Percentiles rank a stretch among this genome's conserved stretches.
phyloP scores from a whole-genome alignment of 2,113 vertebrate species.

The Thalassarche chlororhynchos region DNA sequence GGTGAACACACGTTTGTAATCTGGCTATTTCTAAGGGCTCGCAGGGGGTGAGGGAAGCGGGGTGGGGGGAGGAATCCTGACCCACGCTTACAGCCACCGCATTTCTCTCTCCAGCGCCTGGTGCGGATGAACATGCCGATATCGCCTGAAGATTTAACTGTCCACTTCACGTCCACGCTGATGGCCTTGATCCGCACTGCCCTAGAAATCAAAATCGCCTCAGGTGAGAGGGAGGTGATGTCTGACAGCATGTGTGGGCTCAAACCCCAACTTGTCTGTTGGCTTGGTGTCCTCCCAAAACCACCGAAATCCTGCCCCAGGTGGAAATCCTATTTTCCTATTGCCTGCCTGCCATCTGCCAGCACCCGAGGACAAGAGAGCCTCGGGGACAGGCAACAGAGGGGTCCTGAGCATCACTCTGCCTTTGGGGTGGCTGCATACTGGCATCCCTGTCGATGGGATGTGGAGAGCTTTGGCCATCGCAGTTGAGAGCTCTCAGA shows the following conservation, averaged over 20 bases:
- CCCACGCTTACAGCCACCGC: background rate
- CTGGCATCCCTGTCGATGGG: background rate
- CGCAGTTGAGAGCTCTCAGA: accelerated
- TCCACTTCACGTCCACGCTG: slow-evolving; percentile 93
- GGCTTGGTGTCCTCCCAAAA: background rate
- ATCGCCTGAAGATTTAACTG: slow-evolving; percentile 85
- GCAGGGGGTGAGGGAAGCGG: background rate
- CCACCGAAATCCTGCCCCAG: background rate
- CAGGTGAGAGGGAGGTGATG: slow-evolving; percentile 76
- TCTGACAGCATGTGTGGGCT: accelerated
- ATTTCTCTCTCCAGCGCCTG: slow-evolving; percentile 80
- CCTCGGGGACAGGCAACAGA: background rate
- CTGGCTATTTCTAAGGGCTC: background rate
- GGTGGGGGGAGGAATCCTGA: background rate
- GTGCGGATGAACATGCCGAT: slow-evolving; percentile 98
- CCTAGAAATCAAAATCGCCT: slow-evolving; percentile 91
- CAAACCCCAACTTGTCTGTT: background rate
- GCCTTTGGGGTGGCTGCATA: background rate
- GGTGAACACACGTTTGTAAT: background rate
- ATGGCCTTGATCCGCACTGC: slow-evolving; percentile 95
- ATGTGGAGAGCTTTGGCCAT: background rate
- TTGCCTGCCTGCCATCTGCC: background rate
- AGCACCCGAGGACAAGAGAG: background rate
- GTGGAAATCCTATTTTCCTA: background rate
- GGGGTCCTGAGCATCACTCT: background rate